Base-by-base conservation (phyloP, 64 coral and sea anemone species). In the Exaiptasia diaphana region DNA sequence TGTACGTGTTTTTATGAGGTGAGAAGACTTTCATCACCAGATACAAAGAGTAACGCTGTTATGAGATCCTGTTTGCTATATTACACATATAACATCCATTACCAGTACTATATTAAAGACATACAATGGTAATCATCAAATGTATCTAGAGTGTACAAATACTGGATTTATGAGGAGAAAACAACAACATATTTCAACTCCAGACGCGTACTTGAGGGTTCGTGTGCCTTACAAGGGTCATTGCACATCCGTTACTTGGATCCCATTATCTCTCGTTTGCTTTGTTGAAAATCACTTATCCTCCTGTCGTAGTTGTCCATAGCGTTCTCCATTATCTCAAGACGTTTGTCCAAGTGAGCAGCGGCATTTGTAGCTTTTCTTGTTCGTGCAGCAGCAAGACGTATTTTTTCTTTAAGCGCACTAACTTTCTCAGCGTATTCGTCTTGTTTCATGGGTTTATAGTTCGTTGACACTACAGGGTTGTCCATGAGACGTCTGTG, bases 171-270 rank as follows among this genome's bases (percentile, higher is more conserved):
- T n/a, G n/a, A n/a, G n/a, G n/a, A n/a, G n/a, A n/a, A n/a, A n/a
- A n/a, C n/a, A n/a, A n/a, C n/a, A n/a, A n/a, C n/a, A n/a, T n/a
- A n/a, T n/a, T n/a, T n/a, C n/a, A n/a, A n/a, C n/a, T n/a, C n/a
- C n/a, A n/a, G n/a, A n/a, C n/a, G n/a, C n/a, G n/a, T n/a, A n/a
- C n/a, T n/a, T n/a, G n/a, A n/a, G n/a, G n/a, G n/a, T n/a, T n/a
- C n/a, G n/a, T n/a, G n/a, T n/a, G n/a, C n/a, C n/a, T n/a, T n/a
- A n/a, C n/a, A n/a, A n/a, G n/a, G n/a, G n/a, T n/a, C n/a, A n/a
- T n/a, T n/a, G n/a, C n/a, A n/a, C n/a, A n/a, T n/a, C n/a, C n/a
- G 61, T 35, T 65, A 65, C 23, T 73, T 73, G 10, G 69, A 73
- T 2, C 38, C 44, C 69, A 73, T 73, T 2, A 73, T 45, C 13